Percentiles rank a stretch among this genome's conserved stretches.
Conservation (phyloP, 1,140 invertebrate genomes). For the Bradynema listronoti region DNA sequence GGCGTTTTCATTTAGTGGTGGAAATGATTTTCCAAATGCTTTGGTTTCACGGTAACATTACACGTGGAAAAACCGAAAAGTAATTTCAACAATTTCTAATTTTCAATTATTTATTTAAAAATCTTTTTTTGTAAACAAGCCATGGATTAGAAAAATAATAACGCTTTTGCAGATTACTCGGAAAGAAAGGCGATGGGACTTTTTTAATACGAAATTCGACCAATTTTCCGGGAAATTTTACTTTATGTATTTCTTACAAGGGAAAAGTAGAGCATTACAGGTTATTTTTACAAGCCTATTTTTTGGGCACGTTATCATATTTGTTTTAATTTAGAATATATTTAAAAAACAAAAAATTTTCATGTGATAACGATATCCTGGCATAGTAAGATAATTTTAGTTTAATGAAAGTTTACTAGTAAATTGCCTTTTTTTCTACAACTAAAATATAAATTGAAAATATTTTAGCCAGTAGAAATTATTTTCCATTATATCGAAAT, state of each 20-base stretch:
- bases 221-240: constrained; percentile 97
- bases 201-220: constrained; percentile 95
- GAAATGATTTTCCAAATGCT: constrained; percentile 41
- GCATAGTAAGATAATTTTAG: constrained; percentile 67
- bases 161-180: constrained; percentile 58
- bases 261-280: constrained; percentile 79
- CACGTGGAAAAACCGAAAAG: constrained; percentile 82
- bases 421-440: background rate
- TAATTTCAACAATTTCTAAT: constrained; percentile 62
- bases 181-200: constrained; percentile 74
- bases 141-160: constrained; percentile 2
- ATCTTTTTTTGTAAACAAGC: too few relatives aligned
- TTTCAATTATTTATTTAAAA: constrained; percentile 8
- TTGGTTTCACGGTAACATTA: constrained; percentile 99
- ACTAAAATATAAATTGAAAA: too few relatives aligned
- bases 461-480: constrained; percentile 80
- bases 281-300: constrained; percentile 15
- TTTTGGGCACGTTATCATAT: constrained; percentile 16
- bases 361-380: constrained; percentile 98
- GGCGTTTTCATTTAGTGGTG: too few relatives aligned
- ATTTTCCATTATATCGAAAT: constrained; percentile 94
- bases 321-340: constrained; percentile 48
- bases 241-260: constrained; percentile 87
- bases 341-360: constrained; percentile 68
- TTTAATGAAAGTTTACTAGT: constrained; percentile 5